Evolutionary conservation across 2,888 invertebrate species (phyloP).

Genomic region (Strigamia transsilvanica): DNA sequence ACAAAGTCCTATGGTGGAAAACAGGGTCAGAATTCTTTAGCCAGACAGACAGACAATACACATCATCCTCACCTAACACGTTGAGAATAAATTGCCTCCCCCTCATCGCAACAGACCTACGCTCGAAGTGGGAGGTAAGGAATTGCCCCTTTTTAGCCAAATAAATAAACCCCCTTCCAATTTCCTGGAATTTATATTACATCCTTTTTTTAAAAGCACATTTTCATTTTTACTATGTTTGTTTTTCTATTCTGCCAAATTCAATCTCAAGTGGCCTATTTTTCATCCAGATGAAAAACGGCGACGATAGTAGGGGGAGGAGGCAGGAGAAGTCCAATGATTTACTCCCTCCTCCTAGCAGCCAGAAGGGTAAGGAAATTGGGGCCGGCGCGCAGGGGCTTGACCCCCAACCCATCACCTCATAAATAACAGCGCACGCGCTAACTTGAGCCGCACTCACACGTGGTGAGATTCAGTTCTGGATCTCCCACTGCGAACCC

Average conservation of each 20-base stretch:
- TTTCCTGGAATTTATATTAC: neutral
- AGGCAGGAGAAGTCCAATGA: slow-evolving; percentile 44
- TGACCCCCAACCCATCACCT: slow-evolving; percentile 49
- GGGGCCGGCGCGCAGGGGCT: slow-evolving; percentile 48
- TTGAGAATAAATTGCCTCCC: slow-evolving; percentile 21
- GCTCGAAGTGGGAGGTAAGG: slow-evolving; percentile 1
- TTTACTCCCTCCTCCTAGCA: slow-evolving; percentile 47
- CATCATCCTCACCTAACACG: slow-evolving; percentile 35
- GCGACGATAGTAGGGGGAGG: slow-evolving; percentile 3
- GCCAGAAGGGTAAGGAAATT: slow-evolving; percentile 49
- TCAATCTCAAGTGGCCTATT: slow-evolving; percentile 48
- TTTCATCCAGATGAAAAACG: slow-evolving; percentile 40
- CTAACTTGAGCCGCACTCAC: slow-evolving; percentile 47
- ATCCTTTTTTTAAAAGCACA: neutral
- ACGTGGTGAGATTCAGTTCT: slow-evolving; percentile 47
- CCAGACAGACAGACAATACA: slow-evolving; percentile 45
- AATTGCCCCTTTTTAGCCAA: neutral
- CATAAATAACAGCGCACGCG: slow-evolving; percentile 49
- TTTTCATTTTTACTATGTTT: slow-evolving; percentile 4
- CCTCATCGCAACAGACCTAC: neutral
- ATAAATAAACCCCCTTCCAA: neutral
- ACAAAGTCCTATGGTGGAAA: neutral
- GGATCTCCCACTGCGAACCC: slow-evolving; percentile 48
- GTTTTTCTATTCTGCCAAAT: slow-evolving; percentile 22
- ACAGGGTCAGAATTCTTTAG: slow-evolving; percentile 32